Evolutionary conservation across 2,888 invertebrate species (phyloP), one percentile per base, ranked within the genome.

Genomic region (Actias luna): DNA sequence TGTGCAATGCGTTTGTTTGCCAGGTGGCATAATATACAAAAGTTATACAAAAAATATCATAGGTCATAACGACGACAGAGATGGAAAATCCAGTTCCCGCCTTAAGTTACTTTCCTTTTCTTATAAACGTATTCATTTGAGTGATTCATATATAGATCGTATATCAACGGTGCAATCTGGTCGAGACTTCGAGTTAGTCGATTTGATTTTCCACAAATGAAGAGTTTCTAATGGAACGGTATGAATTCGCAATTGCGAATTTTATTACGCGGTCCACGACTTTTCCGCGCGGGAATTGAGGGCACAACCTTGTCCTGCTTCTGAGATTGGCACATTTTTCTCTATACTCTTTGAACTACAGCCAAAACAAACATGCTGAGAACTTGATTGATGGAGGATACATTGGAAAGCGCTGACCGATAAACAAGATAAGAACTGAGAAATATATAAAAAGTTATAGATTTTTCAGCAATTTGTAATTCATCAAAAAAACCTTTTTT

Each of bases 311-410:
- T 92, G 92, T 75, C 84, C 92, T 69, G 80, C 78, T 89, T 92
- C 77, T 82, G 72, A 79, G 83, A 89, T 90, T 90, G 89, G 92
- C 90, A 92, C 88, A 89, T 89, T 89, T 91, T 89, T 86, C 87
- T 85, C 82, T 84, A 80, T 84, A 80, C 74, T 76, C 78, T 81
- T 83, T 83, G 83, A 87, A 84, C 82, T 77, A 78, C 75, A 73
- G 84, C 84, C 84, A 83, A 83, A 77, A 68, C 65, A 61, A 68
- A 72, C 66, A 71, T 70, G 67, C 70, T 73, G 70, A 69, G 65
- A 68, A 69, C 78, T 78, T 84, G 82, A 84, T 85, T 80, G 78
- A 84, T 80, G 72, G 68, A 65, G 64, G 64, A 59, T 60, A 63
- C 61, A 33, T 62, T 31, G 42, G 55, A 59, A 52, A 25, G 16